phyloP scores from a whole-genome alignment of 2,888 invertebrate species.

The Chironomus riparius region DNA sequence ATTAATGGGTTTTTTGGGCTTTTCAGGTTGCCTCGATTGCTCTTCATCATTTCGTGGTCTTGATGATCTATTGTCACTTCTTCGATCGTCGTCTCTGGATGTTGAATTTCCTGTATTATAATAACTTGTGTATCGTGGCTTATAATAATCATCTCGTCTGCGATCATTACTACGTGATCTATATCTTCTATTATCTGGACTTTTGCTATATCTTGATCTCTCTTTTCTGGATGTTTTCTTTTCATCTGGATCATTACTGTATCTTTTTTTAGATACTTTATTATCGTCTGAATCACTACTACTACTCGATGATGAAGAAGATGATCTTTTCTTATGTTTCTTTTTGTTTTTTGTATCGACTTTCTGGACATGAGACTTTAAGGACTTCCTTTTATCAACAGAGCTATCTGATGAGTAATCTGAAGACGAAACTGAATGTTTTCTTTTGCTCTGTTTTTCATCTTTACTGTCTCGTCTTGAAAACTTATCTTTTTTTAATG shows the following conservation, averaged over 20 bases:
- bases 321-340: background rate
- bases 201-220: background rate
- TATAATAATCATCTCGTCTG: constrained; percentile 17
- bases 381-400: background rate
- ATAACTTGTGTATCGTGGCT: constrained; percentile 23
- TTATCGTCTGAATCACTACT: background rate
- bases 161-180: constrained; percentile 15
- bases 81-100: background rate
- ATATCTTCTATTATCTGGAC: background rate
- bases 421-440: constrained; percentile 3
- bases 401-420: background rate
- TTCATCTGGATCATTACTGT: background rate
- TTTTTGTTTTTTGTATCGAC: background rate
- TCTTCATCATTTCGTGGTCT: background rate
- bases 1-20: constrained; percentile 45
- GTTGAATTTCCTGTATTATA: constrained; percentile 13
- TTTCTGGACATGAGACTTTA: constrained; percentile 12
- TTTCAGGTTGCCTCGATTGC: background rate
- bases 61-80: background rate
- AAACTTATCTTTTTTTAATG: background rate
- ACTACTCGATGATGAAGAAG: background rate
- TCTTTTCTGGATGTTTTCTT: background rate
- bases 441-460: background rate
- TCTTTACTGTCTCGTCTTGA: background rate
- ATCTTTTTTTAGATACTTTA: too few relatives aligned